phyloP scores from a whole-genome alignment of 2,888 invertebrate genomes.

The Tetanocera ferruginea region DNA sequence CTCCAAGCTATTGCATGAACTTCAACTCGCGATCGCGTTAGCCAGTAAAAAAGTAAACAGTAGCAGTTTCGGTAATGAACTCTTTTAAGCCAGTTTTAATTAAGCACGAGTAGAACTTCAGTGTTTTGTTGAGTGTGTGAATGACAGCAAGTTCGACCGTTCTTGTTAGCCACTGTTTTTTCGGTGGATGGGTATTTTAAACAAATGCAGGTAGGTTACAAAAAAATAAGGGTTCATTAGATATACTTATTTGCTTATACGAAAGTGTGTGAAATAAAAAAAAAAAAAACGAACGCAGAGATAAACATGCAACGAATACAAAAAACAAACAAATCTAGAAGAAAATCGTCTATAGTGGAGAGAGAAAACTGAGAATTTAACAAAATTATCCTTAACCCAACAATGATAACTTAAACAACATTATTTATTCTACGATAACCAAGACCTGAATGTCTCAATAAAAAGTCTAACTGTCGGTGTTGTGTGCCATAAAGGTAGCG shows the following conservation, averaged over 20 bases:
- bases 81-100: constrained; percentile 67
- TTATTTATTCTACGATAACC: constrained; percentile 55
- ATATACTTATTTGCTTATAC: neutral
- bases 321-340: neutral
- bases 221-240: neutral
- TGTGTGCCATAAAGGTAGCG: constrained; percentile 4
- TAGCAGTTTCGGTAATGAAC: constrained; percentile 65
- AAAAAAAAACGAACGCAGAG: neutral
- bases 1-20: neutral
- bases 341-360: neutral
- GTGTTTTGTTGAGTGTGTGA: constrained; percentile 45
- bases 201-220: constrained; percentile 24
- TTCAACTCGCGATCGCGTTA: neutral
- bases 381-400: constrained; percentile 5
- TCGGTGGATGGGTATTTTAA: neutral
- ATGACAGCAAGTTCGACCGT: constrained; percentile 32
- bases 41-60: constrained; percentile 49
- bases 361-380: constrained; percentile 25
- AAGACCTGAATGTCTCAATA: constrained; percentile 64
- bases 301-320: neutral
- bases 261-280: constrained; percentile 8
- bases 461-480: constrained; percentile 49
- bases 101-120: constrained; percentile 53
- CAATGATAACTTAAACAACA: constrained; percentile 51
- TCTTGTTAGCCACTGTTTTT: constrained; percentile 18